Evolutionary conservation across 2,113 vertebrate species (phyloP).

Genomic region (Entomyzon cyanotis): DNA sequence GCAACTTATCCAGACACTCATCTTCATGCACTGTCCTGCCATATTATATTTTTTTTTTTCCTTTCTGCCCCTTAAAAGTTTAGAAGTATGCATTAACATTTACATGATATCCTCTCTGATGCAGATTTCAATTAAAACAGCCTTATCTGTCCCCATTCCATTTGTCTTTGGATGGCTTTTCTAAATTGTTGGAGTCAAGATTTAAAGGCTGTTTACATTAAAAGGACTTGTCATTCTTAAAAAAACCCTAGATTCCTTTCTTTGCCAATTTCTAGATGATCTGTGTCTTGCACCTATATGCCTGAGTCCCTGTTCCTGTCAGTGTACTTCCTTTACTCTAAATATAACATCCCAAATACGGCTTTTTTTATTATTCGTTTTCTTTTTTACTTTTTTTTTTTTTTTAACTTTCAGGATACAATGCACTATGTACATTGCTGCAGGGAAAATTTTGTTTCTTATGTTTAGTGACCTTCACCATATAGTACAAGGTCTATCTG

Average conservation of each 20-base stretch:
- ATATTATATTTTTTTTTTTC: not conserved
- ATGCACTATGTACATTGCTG: not conserved
- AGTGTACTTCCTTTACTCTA: not conserved
- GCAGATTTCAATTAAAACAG: not conserved
- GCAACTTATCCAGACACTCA: not conserved
- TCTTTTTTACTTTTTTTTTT: no score
- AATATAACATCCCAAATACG: not conserved
- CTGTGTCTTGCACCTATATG: not conserved
- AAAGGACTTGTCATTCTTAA: not conserved
- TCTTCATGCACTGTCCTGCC: not conserved
- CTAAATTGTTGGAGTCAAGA: not conserved
- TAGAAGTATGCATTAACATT: not conserved
- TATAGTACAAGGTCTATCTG: not conserved
- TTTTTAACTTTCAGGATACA: not conserved
- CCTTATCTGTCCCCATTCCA: not conserved
- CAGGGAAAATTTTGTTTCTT: not conserved
- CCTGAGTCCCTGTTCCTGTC: not conserved
- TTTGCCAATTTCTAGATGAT: not conserved
- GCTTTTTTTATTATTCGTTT: no score
- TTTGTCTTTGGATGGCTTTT: not conserved
- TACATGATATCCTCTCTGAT: not conserved
- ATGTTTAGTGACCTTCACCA: slow-evolving; percentile 26
- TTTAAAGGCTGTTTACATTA: not conserved
- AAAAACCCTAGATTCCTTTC: not conserved
- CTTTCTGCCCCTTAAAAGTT: not conserved